Evolutionary conservation across 2,888 invertebrate genomes (phyloP).

Genomic region (Cosmia trapezina): DNA sequence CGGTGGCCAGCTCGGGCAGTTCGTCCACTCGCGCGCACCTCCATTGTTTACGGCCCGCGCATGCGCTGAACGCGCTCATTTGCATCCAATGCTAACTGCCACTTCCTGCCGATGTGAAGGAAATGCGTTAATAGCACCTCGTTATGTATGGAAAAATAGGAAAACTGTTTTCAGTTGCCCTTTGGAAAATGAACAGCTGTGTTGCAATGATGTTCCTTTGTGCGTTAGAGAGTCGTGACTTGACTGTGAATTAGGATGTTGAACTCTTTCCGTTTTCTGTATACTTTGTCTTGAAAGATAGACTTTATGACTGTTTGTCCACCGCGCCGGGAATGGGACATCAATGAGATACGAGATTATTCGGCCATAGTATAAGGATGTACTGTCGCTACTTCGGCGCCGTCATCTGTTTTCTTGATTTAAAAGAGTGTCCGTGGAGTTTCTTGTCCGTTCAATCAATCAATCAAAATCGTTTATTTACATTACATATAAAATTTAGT

Average conservation of each 20-base stretch:
- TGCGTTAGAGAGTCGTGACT: constrained; percentile 4
- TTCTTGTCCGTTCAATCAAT: no score
- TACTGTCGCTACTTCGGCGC: no score
- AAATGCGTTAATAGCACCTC: constrained; percentile 52
- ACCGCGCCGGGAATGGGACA: no score
- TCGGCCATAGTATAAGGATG: no score
- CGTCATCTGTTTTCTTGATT: no score
- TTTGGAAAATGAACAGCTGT: constrained; percentile 1
- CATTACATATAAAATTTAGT: no score
- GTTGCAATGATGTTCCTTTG: constrained; percentile 15
- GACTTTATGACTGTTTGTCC: background rate
- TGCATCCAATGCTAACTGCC: constrained; percentile 62
- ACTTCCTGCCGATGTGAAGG: constrained; percentile 59
- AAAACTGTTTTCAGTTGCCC: constrained; percentile 29
- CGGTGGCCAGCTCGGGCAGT: constrained; percentile 24
- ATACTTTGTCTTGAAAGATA: background rate
- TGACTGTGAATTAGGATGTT: background rate
- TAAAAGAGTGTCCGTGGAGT: no score
- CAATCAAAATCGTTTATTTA: no score
- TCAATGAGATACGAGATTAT: no score
- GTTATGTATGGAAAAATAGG: constrained; percentile 40
- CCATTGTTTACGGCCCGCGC: constrained; percentile 56
- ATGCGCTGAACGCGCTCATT: constrained; percentile 54
- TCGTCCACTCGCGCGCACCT: constrained; percentile 44
- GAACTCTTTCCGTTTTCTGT: background rate